Percentiles rank a stretch among this genome's conserved stretches.
Conservation (phyloP, 2,797 vertebrate genomes). For the Pangasius djambal region DNA sequence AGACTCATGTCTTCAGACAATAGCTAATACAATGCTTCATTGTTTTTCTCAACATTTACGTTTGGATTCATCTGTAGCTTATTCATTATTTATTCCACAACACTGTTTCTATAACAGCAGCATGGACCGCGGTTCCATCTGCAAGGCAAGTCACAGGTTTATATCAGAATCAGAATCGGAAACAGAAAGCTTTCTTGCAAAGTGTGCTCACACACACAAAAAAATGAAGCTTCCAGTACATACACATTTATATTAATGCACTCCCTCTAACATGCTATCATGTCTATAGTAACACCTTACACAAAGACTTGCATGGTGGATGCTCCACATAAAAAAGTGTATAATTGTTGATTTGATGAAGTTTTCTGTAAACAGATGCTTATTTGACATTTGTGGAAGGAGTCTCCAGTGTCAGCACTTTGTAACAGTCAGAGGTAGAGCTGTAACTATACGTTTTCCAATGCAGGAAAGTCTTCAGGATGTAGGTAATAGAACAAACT, state of each 20-base stretch:
- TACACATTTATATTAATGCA: neutral
- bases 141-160: neutral
- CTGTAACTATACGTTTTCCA: neutral
- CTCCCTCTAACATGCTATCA: neutral
- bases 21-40: neutral
- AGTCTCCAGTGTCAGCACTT: no score
- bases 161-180: no score
- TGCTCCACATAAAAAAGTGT: neutral
- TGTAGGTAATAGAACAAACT: neutral
- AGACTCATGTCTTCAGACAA: neutral
- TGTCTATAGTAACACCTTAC: neutral
- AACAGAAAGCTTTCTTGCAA: no score
- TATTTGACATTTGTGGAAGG: no score
- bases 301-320: neutral
- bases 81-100: slow-evolving; percentile 6
- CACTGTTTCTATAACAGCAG: neutral
- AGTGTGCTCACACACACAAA: no score
- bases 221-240: no score
- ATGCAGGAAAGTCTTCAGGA: neutral
- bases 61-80: neutral
- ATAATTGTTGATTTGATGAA: neutral
- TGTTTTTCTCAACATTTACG: neutral
- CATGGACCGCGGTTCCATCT: neutral
- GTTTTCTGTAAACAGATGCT: neutral
- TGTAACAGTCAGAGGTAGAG: no score